A percentile compares a stretch with the other conserved stretches of the same genome.
These are phyloP conservation scores for Drosophila paulistorum DNA, from an alignment of 1,140 invertebrate species.

Conservation along the genomic window DNA sequence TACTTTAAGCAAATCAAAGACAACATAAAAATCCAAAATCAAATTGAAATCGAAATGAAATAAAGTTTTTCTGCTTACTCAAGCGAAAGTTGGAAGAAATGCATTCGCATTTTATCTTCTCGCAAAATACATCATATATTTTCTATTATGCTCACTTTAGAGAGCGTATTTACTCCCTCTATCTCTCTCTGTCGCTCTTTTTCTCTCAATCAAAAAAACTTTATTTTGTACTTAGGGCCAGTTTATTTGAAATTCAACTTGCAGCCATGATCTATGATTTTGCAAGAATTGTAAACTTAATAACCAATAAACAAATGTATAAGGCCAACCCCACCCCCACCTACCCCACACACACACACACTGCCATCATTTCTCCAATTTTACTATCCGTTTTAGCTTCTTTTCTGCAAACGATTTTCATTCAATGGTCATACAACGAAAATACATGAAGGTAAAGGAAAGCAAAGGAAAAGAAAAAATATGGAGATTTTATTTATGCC, in stretches of 20 bases:
- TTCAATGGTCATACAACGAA: background rate
- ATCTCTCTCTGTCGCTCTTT: too few relatives aligned
- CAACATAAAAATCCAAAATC: conserved; percentile 4
- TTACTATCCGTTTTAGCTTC: too few relatives aligned
- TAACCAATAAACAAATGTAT: conserved; percentile 6
- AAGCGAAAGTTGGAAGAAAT: background rate
- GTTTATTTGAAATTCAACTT: background rate
- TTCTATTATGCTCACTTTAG: too few relatives aligned
- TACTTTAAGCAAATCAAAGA: background rate
- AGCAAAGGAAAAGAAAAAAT: background rate
- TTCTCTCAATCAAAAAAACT: background rate
- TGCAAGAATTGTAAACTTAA: conserved; percentile 3
- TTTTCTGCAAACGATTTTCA: background rate
- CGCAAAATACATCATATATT: too few relatives aligned
- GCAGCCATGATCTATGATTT: conserved; percentile 1
- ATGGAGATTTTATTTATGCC: conserved; percentile 8
- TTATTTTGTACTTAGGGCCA: background rate
- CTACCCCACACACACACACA: too few relatives aligned
- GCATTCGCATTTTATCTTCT: background rate
- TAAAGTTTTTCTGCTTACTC: conserved; percentile 53
- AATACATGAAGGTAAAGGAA: background rate
- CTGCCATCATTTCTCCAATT: too few relatives aligned
- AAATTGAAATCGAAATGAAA: conserved; percentile 50
- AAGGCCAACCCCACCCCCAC: background rate
- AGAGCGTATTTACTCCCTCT: too few relatives aligned